Base-by-base conservation (phyloP, 1,140 invertebrate genomes). In the Caenorhabditis remanei region DNA sequence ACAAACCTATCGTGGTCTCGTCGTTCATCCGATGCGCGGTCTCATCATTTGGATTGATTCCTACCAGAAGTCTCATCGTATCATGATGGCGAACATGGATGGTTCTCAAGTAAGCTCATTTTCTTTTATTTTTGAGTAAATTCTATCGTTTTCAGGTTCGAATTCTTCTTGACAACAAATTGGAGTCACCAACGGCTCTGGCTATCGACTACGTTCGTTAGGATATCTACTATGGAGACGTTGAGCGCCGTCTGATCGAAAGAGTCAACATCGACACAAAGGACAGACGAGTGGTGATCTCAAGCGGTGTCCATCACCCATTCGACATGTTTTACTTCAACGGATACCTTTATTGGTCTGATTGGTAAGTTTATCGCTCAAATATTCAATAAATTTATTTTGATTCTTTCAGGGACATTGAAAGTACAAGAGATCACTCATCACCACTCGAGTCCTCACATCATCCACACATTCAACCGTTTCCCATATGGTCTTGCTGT, bases 401-500 rank as follows among this genome's bases (percentile, higher is more conserved):
- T 56, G 0, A 19, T 13, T 48, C 46, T 58, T 84, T 61, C 16
- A 85, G 58, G 84, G 84, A 82, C 83, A 21, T 65, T 88, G 67
- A 85, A 88, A 32, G 55, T 85, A 63, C 53, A 56, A 21, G 83
- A 84, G 41, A 40, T 88, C 46, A 48, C 48, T 9, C 24, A 55
- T 40, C 83, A 85, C 43, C 87, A 88, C 40, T 61, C 83, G 5
- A 56, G 43, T 7, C n/a, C 87, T n/a, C 63, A 88, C n/a, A 21
- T 83, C 63, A 48, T 88, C n/a, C 87, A 88, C 53, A 40, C 63
- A 24, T 88, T 88, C 87, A 58, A 40, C 13, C 32, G 41, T 21
- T 88, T 79, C 84, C 87, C 87, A 55, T 84, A 85, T 46, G 83
- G 87, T 32, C 40, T 88, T 58, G 84, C 87, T n/a, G 19, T 88